A percentile compares a stretch with the other conserved stretches of the same genome.
Evolutionary conservation across 2,797 vertebrate species (phyloP).

Genomic region (Selene dorsalis): DNA sequence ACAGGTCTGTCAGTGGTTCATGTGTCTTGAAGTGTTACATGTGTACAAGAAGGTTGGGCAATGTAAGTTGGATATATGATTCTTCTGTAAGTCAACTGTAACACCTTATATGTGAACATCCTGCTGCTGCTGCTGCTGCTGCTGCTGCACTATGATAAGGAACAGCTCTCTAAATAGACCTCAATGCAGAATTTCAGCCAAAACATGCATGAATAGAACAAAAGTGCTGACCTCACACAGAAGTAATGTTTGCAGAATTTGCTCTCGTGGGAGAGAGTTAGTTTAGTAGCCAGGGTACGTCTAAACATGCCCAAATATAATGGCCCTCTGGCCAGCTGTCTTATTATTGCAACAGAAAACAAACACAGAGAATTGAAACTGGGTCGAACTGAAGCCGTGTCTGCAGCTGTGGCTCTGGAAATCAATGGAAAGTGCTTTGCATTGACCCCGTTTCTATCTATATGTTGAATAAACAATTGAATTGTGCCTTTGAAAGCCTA

Average conservation of each 20-base stretch:
- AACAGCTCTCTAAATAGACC: conserved; percentile 15
- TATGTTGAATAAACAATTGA: conserved; percentile 5
- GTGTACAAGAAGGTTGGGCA: neutral
- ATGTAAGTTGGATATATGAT: neutral
- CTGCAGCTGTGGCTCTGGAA: neutral
- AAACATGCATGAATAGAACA: conserved; percentile 19
- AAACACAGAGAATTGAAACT: conserved; percentile 18
- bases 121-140: neutral
- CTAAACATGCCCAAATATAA: conserved; percentile 57
- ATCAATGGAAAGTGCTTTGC: neutral
- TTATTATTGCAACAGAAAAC: conserved; percentile 9
- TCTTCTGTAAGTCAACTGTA: neutral
- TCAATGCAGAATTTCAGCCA: conserved; percentile 6
- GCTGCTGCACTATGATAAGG: neutral
- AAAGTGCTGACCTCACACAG: conserved; percentile 25
- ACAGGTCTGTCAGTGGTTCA: conserved; percentile 2
- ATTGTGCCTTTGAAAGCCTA: conserved; percentile 3
- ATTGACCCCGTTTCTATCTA: neutral
- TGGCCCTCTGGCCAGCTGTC: conserved; percentile 15
- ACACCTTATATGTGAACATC: neutral
- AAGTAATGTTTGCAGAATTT: conserved; percentile 31
- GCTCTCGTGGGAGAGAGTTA: neutral
- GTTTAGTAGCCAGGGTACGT: conserved; percentile 32
- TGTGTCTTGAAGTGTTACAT: neutral
- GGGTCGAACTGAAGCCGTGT: neutral